Evolutionary conservation across 2,888 invertebrate genomes (phyloP), one percentile per base, ranked within the genome.

Genomic region (Leucania comma): DNA sequence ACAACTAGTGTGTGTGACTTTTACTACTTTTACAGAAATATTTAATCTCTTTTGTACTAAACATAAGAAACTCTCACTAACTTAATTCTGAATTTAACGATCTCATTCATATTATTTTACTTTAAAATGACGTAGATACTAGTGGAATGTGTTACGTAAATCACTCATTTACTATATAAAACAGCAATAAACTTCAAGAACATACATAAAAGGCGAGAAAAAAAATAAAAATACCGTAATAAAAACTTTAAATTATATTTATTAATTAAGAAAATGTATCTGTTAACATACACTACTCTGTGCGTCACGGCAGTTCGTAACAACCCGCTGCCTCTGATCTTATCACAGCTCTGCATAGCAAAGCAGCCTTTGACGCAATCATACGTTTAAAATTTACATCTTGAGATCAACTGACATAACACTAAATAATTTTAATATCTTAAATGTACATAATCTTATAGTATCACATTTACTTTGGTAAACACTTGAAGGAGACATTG

Each of bases 381-480:
- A 38, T 48, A 67, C 51, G 29, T 29, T 46, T 64, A 68, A 65
- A 72, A 71, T 84, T 72, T 85, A 87, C 81, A 86, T 80, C 81
- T 78, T 91, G 92, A 92, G 92, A 92, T 92, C 92, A 90, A 89
- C 83, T 81, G 68, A 84, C 72, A 57, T 85, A n/a, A 64, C 80
- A 68, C 68, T 78, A 71, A 79, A 63, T 85, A 82, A 78, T 77
- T 79, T 75, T 78, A 74, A 75, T 81, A 83, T 78, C 75, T 81
- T 72, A 83, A 81, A 74, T n/a, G 61, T 86, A 85, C 26, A 68
- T 80, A 77, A 75, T 50, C 75, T 79, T 82, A 83, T 78, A 84
- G 85, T 90, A 92, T 92, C 92, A 92, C 91, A 91, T 86, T 84
- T 67, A 91, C 91, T 92, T 92, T 92, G 91, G 92, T 92, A 88